Conservation (phyloP, 2,888 invertebrate genomes). For the Hyposoter didymator region DNA sequence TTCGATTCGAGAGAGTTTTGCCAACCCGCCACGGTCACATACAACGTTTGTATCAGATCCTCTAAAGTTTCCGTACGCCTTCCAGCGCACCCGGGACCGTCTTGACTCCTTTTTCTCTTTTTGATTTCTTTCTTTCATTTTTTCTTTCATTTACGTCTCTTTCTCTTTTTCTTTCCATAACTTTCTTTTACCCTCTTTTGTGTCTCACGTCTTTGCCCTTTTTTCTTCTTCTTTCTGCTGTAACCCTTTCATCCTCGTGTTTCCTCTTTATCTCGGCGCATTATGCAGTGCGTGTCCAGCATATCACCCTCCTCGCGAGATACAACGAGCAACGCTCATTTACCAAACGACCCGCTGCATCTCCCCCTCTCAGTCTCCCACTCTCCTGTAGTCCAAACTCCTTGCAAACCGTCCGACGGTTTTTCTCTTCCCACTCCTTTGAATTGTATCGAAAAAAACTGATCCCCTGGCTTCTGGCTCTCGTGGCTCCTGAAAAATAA, state of each 20-base stretch:
- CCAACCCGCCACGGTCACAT: slow-evolving; percentile 59
- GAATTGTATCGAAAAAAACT: slow-evolving; percentile 38
- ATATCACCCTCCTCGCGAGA: slow-evolving; percentile 67
- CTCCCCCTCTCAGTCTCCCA: slow-evolving; percentile 55
- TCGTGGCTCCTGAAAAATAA: slow-evolving; percentile 9
- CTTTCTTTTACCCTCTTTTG: neutral
- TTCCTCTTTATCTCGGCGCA: slow-evolving; percentile 68
- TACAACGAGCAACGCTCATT: slow-evolving; percentile 65
- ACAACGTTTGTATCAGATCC: slow-evolving; percentile 69
- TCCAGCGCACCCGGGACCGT: slow-evolving; percentile 50
- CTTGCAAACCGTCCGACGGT: neutral
- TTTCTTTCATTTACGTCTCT: neutral
- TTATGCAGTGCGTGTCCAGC: slow-evolving; percentile 71
- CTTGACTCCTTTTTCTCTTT: slow-evolving; percentile 26
- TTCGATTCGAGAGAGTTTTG: slow-evolving; percentile 46
- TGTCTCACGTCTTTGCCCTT: neutral
- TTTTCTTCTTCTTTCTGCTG: neutral
- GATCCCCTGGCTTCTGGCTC: slow-evolving; percentile 43
- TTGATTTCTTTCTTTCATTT: neutral
- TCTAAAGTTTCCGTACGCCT: slow-evolving; percentile 66
- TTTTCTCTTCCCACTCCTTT: slow-evolving; percentile 8
- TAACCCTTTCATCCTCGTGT: neutral
- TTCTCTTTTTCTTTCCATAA: neutral
- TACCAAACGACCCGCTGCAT: slow-evolving; percentile 61
- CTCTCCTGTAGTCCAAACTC: slow-evolving; percentile 28